These are phyloP conservation scores for Gallinago nigripennis DNA, from an alignment of 2,797 vertebrate species.

Conservation along the genomic window DNA sequence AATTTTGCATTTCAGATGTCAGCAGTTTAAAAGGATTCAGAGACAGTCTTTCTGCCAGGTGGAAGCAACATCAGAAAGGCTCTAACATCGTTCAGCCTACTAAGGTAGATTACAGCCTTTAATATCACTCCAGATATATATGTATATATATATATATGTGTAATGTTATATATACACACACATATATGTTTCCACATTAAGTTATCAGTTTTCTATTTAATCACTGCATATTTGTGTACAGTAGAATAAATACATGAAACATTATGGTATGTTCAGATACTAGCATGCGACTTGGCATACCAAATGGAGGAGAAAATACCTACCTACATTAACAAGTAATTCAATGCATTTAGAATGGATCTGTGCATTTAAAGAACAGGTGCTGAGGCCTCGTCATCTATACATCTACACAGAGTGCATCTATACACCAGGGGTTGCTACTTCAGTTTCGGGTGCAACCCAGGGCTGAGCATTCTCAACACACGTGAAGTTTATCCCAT, in stretches of 20 bases:
- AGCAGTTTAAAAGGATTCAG: not conserved
- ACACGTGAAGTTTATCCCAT: not conserved
- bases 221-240: not conserved
- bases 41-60: not conserved
- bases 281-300: not conserved
- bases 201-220: not conserved
- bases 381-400: not conserved
- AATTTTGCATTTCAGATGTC: not conserved
- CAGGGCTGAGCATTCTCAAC: not conserved
- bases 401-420: not conserved
- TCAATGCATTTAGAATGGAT: not conserved
- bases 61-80: not conserved
- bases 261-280: not conserved
- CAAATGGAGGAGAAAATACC: not conserved
- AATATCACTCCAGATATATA: not conserved
- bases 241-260: not conserved
- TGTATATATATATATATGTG: no score
- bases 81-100: not conserved
- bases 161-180: not conserved
- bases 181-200: not conserved
- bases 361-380: not conserved
- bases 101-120: not conserved
- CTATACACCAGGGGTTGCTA: accelerated
- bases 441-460: not conserved
- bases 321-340: not conserved